Percentiles rank a stretch among this genome's conserved stretches.
Evolutionary conservation across 2,113 vertebrate genomes (phyloP).

Genomic region (Myodes glareolus): DNA sequence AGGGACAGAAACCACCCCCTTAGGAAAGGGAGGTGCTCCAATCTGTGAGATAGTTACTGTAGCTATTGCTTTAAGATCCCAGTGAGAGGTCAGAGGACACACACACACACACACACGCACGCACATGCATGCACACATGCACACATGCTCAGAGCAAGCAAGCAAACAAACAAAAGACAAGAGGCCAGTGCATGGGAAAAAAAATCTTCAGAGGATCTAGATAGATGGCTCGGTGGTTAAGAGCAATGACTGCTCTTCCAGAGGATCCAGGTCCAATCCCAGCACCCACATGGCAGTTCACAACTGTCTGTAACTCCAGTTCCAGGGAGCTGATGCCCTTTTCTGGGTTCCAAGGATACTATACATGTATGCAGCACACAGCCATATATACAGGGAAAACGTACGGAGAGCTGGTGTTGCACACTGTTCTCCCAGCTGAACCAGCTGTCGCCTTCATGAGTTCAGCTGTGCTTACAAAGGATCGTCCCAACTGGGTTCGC

Average conservation of each 20-base stretch:
- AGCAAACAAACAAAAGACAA: not conserved
- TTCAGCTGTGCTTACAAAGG: not conserved
- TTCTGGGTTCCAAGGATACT: not conserved
- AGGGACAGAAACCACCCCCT: fast-evolving
- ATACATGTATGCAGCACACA: not conserved
- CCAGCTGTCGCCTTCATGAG: not conserved
- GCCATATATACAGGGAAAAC: not conserved
- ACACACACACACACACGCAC: not conserved
- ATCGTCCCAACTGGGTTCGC: not conserved
- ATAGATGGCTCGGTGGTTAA: not conserved
- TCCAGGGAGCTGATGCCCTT: not conserved
- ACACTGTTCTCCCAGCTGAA: not conserved
- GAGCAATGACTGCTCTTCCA: not conserved
- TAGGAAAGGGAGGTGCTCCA: not conserved
- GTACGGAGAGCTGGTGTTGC: not conserved
- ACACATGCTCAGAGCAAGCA: not conserved
- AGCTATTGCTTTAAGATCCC: not conserved
- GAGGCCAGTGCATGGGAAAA: fast-evolving
- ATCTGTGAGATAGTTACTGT: fast-evolving
- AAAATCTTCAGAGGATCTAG: not conserved
- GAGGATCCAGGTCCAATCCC: not conserved
- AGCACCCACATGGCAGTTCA: not conserved
- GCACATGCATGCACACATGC: not conserved
- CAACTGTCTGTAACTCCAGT: not conserved
- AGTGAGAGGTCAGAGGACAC: fast-evolving